A percentile compares a stretch with the other conserved stretches of the same genome.
Conservation (phyloP, 1,140 invertebrate genomes). For the Tetranychus cinnabarinus region DNA sequence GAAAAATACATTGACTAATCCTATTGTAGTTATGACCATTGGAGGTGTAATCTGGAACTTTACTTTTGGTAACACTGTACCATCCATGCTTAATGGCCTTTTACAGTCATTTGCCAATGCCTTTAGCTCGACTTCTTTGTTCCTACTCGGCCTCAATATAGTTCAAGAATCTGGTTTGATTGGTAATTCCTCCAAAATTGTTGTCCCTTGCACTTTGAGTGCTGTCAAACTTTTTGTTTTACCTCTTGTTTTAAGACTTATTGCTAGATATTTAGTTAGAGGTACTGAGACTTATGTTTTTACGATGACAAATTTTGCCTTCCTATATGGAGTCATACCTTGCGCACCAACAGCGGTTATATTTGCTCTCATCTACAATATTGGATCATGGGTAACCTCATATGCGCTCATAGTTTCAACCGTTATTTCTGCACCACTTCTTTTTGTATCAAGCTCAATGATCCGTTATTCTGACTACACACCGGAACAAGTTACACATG, state of each 20-base stretch:
- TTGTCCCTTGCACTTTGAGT: conserved; percentile 60
- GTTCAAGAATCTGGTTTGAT: conserved; percentile 59
- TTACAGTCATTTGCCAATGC: conserved; percentile 51
- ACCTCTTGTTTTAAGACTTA: conserved; percentile 62
- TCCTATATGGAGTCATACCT: conserved; percentile 85
- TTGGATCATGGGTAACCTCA: conserved; percentile 31
- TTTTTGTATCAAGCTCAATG: conserved; percentile 84
- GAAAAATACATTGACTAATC: conserved; percentile 58
- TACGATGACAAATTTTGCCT: conserved; percentile 53
- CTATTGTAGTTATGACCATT: conserved; percentile 76
- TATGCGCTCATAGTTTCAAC: conserved; percentile 78
- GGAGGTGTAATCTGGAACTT: conserved; percentile 67
- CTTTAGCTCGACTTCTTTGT: conserved; percentile 71
- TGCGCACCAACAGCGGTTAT: conserved; percentile 83
- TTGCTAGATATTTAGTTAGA: conserved; percentile 20
- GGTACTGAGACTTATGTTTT: neutral
- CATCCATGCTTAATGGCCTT: conserved; percentile 43
- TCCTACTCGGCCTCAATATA: conserved; percentile 69
- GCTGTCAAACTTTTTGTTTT: conserved; percentile 59
- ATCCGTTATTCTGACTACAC: conserved; percentile 32
- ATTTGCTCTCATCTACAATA: conserved; percentile 54
- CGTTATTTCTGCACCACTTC: conserved; percentile 71
- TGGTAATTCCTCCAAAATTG: conserved; percentile 43
- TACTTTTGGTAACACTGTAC: conserved; percentile 47
- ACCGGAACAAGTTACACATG: conserved; percentile 18